Conservation (phyloP, 92 coral and sea anemone genomes). For the Palythoa caribaeorum region DNA sequence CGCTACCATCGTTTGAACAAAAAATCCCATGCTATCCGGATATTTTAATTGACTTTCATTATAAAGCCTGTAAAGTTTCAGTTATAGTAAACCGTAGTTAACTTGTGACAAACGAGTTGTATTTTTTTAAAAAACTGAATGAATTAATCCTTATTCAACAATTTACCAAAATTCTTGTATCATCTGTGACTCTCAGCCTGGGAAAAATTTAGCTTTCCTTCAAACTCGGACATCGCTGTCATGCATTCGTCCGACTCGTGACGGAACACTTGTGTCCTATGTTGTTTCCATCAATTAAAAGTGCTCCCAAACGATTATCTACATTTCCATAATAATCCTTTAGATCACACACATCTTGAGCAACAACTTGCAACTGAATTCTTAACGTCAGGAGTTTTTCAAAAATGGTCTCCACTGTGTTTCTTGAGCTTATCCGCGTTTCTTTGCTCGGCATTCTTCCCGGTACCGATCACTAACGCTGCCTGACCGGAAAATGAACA, state of each 20-base stretch:
- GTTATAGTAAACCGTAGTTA: not conserved
- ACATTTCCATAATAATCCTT: conserved; percentile 32
- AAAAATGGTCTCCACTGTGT: conserved; percentile 1
- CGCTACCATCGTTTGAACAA: too few relatives aligned
- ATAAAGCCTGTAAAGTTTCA: too few relatives aligned
- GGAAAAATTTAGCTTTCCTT: not conserved
- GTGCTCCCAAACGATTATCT: conserved; percentile 26
- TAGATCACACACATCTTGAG: conserved; percentile 25
- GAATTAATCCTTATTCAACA: too few relatives aligned
- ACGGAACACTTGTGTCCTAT: conserved; percentile 16
- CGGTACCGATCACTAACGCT: not conserved
- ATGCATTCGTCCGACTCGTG: conserved; percentile 32
- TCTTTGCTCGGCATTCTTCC: conserved; percentile 32
- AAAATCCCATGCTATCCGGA: not conserved
- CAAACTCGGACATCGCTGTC: not conserved
- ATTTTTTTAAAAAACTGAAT: not conserved
- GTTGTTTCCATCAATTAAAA: not conserved
- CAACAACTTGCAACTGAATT: conserved; percentile 8
- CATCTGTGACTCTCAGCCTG: not conserved
- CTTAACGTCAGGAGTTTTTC: conserved; percentile 22
- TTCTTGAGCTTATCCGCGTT: not conserved
- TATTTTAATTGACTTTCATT: too few relatives aligned
- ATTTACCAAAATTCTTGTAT: too few relatives aligned
- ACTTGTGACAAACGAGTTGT: not conserved
- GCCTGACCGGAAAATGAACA: not conserved